phyloP scores from a whole-genome alignment of 1,140 invertebrate genomes.

The Macrobrachium rosenbergii region DNA sequence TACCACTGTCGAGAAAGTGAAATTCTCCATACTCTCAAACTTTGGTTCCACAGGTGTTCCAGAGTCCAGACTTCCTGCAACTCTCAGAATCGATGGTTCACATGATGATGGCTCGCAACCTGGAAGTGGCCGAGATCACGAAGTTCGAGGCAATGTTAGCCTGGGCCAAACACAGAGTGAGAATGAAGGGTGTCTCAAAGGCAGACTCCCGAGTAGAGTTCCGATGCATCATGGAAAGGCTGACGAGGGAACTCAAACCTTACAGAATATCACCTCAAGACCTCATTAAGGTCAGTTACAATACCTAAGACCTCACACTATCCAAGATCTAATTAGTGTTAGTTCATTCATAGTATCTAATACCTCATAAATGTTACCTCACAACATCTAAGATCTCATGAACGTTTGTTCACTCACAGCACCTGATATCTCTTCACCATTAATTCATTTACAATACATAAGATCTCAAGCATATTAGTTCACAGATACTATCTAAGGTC shows the following conservation, averaged over 20 bases:
- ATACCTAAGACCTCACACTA: no score
- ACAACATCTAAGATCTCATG: no score
- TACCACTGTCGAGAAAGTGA: no score
- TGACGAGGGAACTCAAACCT: constrained; percentile 89
- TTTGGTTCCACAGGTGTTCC: constrained; percentile 75
- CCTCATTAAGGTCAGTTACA: constrained; percentile 81
- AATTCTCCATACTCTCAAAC: no score
- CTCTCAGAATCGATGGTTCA: constrained; percentile 95
- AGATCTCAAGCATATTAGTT: no score
- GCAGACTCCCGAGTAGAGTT: constrained; percentile 89
- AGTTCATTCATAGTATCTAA: neutral
- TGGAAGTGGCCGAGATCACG: constrained; percentile 85
- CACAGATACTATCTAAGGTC: no score
- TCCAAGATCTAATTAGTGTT: neutral
- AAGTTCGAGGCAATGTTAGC: constrained; percentile 94
- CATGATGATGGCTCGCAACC: constrained; percentile 90
- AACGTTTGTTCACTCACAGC: no score
- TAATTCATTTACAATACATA: no score
- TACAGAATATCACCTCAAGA: constrained; percentile 93
- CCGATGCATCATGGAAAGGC: constrained; percentile 90
- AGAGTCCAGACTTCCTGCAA: constrained; percentile 84
- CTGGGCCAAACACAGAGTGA: constrained; percentile 88
- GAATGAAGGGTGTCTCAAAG: constrained; percentile 77
- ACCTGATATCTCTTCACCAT: no score
- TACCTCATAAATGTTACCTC: no score